phyloP scores from a whole-genome alignment of 2,888 invertebrate species.

The Anthrax anthrax region DNA sequence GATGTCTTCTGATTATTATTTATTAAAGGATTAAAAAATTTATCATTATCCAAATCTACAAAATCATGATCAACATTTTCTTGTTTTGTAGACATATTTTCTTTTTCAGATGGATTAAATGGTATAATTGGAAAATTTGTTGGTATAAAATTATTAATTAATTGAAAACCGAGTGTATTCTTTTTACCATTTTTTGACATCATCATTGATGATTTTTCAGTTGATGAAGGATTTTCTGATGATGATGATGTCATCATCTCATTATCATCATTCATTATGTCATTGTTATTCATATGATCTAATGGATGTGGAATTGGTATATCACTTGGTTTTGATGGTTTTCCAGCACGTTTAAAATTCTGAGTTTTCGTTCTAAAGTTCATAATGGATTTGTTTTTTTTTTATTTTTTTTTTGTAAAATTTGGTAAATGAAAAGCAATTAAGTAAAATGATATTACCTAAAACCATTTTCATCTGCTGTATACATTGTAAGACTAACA shows the following conservation, averaged over 20 bases:
- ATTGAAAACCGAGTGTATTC: neutral
- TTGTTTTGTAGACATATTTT: neutral
- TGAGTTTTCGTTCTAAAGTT: constrained; percentile 4
- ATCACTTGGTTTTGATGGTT: neutral
- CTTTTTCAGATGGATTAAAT: neutral
- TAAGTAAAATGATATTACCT: no score
- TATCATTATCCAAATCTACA: constrained; percentile 5
- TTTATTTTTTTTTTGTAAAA: neutral
- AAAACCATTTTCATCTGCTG: constrained; percentile 52
- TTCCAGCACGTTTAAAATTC: neutral
- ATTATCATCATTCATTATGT: no score
- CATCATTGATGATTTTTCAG: neutral
- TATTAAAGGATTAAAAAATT: constrained; percentile 7
- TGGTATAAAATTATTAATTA: neutral
- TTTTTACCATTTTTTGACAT: neutral
- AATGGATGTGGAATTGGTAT: neutral
- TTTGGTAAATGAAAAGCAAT: neutral
- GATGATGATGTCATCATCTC: no score
- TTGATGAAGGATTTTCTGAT: neutral
- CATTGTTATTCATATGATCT: neutral
- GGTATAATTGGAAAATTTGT: neutral
- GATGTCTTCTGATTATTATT: neutral
- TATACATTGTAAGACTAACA: constrained; percentile 45
- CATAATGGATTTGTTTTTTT: neutral
- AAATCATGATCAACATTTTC: neutral